Evolutionary conservation across 2,888 invertebrate species (phyloP).

Genomic region (Argyra leucocephala): DNA sequence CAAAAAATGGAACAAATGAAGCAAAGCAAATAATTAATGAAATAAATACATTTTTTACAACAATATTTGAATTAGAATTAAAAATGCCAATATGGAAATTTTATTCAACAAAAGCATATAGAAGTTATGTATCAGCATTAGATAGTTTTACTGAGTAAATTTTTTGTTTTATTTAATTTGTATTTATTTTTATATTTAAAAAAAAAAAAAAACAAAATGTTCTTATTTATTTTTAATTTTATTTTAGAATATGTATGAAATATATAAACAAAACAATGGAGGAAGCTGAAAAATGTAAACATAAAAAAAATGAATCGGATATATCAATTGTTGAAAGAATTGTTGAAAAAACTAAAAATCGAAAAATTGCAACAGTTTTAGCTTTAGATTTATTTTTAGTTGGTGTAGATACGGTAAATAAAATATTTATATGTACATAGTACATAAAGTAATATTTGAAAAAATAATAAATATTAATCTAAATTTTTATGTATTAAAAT

Average conservation of each 20-base stretch:
- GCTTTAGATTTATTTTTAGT: constrained; percentile 69
- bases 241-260: constrained; percentile 48
- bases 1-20: constrained; percentile 50
- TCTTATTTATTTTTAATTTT: background rate
- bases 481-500: too few relatives aligned
- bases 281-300: constrained; percentile 37
- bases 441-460: too few relatives aligned
- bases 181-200: background rate
- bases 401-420: constrained; percentile 63
- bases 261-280: constrained; percentile 49
- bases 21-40: constrained; percentile 67
- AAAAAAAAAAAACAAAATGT: constrained; percentile 16
- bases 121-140: constrained; percentile 59
- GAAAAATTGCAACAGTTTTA: constrained; percentile 57
- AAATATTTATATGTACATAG: background rate
- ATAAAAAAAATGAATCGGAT: constrained; percentile 41
- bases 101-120: constrained; percentile 60
- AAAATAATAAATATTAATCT: too few relatives aligned
- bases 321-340: constrained; percentile 52
- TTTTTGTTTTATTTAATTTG: background rate
- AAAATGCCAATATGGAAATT: constrained; percentile 66
- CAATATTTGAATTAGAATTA: constrained; percentile 63
- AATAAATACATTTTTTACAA: constrained; percentile 68
- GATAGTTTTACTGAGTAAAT: constrained; percentile 60
- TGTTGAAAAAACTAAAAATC: constrained; percentile 48